Evolutionary conservation across 2,888 invertebrate genomes (phyloP).

Genomic region (Stenurella melanura): DNA sequence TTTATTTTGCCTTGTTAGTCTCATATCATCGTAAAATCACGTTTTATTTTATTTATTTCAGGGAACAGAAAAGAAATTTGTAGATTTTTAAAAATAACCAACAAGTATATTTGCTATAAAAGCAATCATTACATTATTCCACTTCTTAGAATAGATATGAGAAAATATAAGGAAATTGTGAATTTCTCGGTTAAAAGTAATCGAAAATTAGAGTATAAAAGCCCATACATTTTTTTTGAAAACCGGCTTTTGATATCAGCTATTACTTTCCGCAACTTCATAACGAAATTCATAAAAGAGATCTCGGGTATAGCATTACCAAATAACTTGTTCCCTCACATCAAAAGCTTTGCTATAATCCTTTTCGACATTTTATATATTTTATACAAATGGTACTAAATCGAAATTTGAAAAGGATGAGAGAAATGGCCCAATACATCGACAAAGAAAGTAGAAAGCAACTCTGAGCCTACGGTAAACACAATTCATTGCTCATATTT

Average conservation of each 20-base stretch:
- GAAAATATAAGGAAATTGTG: constrained; percentile 9
- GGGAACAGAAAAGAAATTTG: no score
- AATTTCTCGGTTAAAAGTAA: not conserved
- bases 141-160: not conserved
- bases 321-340: not conserved
- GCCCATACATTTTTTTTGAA: constrained; percentile 4
- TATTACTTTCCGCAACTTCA: constrained; percentile 6
- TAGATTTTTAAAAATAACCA: no score
- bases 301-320: constrained; percentile 3
- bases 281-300: constrained; percentile 21
- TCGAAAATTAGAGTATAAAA: constrained; percentile 10
- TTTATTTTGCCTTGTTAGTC: no score
- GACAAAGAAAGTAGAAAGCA: not conserved
- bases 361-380: not conserved
- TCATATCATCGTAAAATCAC: no score
- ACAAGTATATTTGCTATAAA: no score
- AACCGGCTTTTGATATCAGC: not conserved
- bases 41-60: no score
- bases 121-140: not conserved
- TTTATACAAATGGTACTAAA: constrained; percentile 7
- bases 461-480: not conserved
- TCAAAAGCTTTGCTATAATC: not conserved
- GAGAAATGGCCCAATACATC: constrained; percentile 3
- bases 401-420: constrained; percentile 4
- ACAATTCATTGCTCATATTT: constrained; percentile 1